Evolutionary conservation across 2,888 invertebrate species (phyloP), one percentile per base, ranked within the genome.

Genomic region (Hypolimnas misippus): DNA sequence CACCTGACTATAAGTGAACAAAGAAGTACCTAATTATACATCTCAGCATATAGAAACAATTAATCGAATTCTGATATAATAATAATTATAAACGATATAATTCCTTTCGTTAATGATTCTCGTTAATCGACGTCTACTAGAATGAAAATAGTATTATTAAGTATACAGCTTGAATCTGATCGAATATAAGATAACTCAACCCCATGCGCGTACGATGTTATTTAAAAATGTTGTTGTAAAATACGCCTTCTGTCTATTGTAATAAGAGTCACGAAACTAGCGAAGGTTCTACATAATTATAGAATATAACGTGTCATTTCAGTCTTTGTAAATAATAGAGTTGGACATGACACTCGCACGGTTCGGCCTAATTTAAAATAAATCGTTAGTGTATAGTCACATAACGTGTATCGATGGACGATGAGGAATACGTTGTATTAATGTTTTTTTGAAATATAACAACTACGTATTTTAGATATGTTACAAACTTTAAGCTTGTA

Each of bases 221-320:
- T 44, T 3, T 50, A 33, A 14, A 6, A 5, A 8, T 1, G n/a
- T n/a, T 1, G 1, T 33, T 10, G 3, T 1, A 38, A 50, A 29
- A 16, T 40, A 35, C n/a, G 14, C 19, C 31, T 31, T 54, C 57
- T n/a, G 8, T n/a, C 10, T 7, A 40, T 33, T 0, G 8, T 3
- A 5, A 50, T 53, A 57, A 25, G 52, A 19, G 14, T 46, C 29
- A 31, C 21, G 25, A 40, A 50, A 57, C 29, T 35, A 40, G 14
- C 8, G 53, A 54, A 58, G 16, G 40, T 6, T 57, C 29, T 17
- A 75, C 65, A 78, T 83, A 81, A 87, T 88, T 86, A 85, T 78
- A 70, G 74, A 76, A 79, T 75, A 79, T 77, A 85, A 78, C 83
- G 79, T 83, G 81, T 87, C 82, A 88, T 87, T 87, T 86, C 77